These are phyloP conservation scores for Troilus luridus DNA, from an alignment of 2,888 invertebrate species.

Conservation along the genomic window DNA sequence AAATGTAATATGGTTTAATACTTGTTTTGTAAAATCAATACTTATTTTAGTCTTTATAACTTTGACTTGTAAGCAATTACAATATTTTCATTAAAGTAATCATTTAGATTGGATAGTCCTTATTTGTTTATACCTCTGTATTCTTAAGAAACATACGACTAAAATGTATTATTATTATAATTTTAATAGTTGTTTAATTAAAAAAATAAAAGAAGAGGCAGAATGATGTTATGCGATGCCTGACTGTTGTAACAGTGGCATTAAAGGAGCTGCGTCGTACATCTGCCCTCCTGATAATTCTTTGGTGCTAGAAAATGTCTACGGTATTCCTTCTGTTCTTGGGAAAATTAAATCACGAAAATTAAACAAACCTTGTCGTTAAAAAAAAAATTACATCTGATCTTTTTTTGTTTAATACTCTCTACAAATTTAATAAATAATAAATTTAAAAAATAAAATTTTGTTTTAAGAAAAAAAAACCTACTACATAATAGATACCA, in stretches of 20 bases:
- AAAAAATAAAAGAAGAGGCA: background rate
- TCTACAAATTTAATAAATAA: no score
- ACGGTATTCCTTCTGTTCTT: background rate
- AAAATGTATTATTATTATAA: background rate
- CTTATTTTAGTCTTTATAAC: background rate
- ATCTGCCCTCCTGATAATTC: background rate
- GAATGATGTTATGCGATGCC: background rate
- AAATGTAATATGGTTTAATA: background rate
- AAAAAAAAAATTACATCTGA: no score
- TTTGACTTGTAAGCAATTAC: background rate
- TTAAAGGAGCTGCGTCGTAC: background rate
- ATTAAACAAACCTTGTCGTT: no score
- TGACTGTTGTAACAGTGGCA: background rate
- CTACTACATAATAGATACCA: no score
- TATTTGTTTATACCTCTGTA: background rate
- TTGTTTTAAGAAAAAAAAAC: no score
- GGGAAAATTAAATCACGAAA: no score
- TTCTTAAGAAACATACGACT: background rate
- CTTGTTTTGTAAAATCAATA: background rate
- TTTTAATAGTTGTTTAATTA: no score
- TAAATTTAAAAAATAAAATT: no score
- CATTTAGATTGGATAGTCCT: background rate
- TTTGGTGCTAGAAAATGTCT: slow-evolving; percentile 7
- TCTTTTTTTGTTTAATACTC: no score
- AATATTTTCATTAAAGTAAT: background rate